These are phyloP conservation scores for Zeugodacus cucurbitae DNA, from an alignment of 1,140 invertebrate species.

Conservation along the genomic window DNA sequence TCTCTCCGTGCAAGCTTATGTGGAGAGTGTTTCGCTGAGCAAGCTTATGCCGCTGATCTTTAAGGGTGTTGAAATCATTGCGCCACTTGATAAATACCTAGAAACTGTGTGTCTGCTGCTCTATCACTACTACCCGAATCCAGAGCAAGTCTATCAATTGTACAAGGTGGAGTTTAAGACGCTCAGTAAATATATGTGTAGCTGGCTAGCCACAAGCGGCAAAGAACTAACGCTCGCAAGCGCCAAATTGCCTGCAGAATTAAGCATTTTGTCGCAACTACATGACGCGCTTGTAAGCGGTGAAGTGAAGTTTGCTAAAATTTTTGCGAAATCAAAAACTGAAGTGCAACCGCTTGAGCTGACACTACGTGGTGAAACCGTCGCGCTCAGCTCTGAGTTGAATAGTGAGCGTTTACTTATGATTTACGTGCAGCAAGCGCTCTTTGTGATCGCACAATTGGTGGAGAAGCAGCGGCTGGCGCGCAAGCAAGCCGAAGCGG, in stretches of 20 bases:
- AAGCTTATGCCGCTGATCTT: conserved; percentile 57
- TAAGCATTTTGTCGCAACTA: conserved; percentile 37
- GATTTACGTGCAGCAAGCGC: conserved; percentile 57
- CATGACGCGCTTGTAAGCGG: conserved; percentile 46
- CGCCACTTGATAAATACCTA: conserved; percentile 55
- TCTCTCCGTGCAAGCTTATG: conserved; percentile 58
- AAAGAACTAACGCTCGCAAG: not conserved
- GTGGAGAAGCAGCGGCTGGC: conserved; percentile 47
- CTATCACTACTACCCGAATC: conserved; percentile 58
- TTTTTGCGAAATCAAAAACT: conserved; percentile 44
- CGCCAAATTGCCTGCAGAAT: conserved; percentile 43
- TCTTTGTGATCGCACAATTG: conserved; percentile 52
- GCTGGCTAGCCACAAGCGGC: conserved; percentile 45
- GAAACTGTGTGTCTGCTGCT: conserved; percentile 57
- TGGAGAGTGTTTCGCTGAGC: conserved; percentile 57
- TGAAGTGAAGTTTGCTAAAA: conserved; percentile 46
- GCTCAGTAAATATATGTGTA: conserved; percentile 52
- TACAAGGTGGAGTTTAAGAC: conserved; percentile 48
- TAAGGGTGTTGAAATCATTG: conserved; percentile 52
- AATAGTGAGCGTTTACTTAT: conserved; percentile 53
- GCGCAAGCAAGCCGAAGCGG: conserved; percentile 47
- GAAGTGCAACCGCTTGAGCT: conserved; percentile 48
- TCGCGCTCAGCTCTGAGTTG: conserved; percentile 47
- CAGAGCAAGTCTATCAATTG: conserved; percentile 52
- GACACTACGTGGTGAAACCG: conserved; percentile 49